These are phyloP conservation scores for Parthenolecanium corni DNA, from an alignment of 2,888 invertebrate genomes.

Conservation along the genomic window DNA sequence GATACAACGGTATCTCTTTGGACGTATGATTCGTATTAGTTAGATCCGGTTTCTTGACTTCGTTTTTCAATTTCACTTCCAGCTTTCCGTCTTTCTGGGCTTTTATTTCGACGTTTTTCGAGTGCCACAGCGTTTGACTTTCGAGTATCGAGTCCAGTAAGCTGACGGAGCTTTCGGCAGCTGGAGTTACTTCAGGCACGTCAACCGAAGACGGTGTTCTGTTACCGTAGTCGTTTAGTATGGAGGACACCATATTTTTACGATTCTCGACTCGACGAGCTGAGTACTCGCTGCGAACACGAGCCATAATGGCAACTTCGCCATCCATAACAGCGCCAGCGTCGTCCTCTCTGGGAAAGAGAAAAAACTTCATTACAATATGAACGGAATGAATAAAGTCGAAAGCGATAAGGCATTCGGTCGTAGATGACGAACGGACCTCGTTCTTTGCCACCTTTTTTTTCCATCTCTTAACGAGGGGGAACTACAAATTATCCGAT, in stretches of 20 bases:
- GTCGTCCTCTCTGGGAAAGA: not conserved
- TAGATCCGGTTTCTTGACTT: constrained; percentile 16
- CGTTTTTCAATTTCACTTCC: constrained; percentile 7
- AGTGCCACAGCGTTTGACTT: constrained; percentile 23
- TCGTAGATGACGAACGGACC: too few species aligned
- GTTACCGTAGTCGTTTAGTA: not conserved
- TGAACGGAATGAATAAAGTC: too few species aligned
- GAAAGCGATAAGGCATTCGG: too few species aligned
- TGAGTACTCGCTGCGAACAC: constrained; percentile 17
- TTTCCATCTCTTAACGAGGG: too few species aligned
- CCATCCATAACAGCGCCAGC: constrained; percentile 7
- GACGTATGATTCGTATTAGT: constrained; percentile 16
- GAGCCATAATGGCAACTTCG: constrained; percentile 22
- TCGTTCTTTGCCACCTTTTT: too few species aligned
- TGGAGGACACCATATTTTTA: constrained; percentile 11
- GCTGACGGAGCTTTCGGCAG: not conserved
- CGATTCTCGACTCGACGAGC: constrained; percentile 11
- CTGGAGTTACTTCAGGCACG: not conserved
- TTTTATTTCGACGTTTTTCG: constrained; percentile 16
- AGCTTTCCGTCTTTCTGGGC: constrained; percentile 13
- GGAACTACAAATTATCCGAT: too few species aligned
- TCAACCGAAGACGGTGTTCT: not conserved
- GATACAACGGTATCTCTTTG: constrained; percentile 18
- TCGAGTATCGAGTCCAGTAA: constrained; percentile 16
- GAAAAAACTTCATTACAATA: not conserved